Base-by-base conservation (phyloP, 2,888 invertebrate species). In the Cosmopolites sordidus region DNA sequence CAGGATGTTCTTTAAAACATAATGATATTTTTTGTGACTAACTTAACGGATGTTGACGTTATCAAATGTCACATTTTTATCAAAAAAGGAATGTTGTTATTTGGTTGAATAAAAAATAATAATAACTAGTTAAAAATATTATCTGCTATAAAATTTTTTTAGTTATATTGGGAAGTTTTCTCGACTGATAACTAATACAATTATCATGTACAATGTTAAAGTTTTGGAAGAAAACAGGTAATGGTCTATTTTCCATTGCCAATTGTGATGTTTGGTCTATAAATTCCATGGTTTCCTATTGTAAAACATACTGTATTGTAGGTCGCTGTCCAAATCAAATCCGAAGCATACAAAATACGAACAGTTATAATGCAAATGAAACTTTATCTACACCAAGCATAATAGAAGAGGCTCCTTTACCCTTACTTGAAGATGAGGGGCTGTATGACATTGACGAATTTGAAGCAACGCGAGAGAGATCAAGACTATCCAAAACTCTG, bases 151-250 rank as follows among this genome's bases (percentile, higher is more conserved):
- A 5, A 22, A 5, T 5, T 22, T 22, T 22, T 8, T 22, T 5
- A 22, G 22, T 3, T 22, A 22, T 22, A 8, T 8, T 22, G 22
- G 3, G 22, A 22, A 22, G 8, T 22, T 22, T n/a, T n/a, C n/a
- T 22, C 22, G 3, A 22, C 22, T 8, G 22, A 5, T 22, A 22
- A 22, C 22, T 22, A 22, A 22, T 22, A 33, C 33, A 33, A 33
- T n/a, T 53, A 66, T 65, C 62, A 69, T 69, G 68, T 75, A 78
- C 77, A 75, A 86, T 86, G 86, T 80, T 87, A 72, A 84, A 86
- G 74, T 87, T 87, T 77, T 86, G 86, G 85, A 86, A 83, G 75
- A 86, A 83, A 75, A 77, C 83, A 76, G 83, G 84, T 83, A 79
- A 6, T 33, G n/a, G 33, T 11, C 5, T 33, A 33, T 29, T 22